Percentiles rank a stretch among this genome's conserved stretches.
These are phyloP conservation scores for Cryptoprocta ferox DNA, from an alignment of 2,797 vertebrate species.

Conservation along the genomic window DNA sequence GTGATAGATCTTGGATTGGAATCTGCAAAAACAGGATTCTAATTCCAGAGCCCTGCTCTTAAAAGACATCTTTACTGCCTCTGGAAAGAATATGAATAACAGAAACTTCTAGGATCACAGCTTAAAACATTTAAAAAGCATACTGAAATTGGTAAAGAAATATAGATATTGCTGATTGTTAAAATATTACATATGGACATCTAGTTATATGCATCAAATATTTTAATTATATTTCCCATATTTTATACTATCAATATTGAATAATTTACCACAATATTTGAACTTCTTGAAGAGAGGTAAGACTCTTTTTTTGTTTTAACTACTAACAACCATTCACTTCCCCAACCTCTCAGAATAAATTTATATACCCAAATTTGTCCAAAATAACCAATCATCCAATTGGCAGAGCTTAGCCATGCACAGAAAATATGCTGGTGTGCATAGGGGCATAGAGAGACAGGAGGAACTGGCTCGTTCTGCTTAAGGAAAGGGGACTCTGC, in stretches of 20 bases:
- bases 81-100: neutral
- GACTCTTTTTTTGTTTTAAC: neutral
- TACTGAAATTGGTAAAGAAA: neutral
- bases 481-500: neutral
- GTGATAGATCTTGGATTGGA: neutral
- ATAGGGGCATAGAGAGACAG: accelerated
- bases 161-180: neutral
- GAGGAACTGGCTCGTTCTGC: accelerated
- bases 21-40: neutral
- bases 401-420: neutral
- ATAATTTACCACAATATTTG: neutral
- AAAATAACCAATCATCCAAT: neutral
- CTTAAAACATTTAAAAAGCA: neutral
- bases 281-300: neutral
- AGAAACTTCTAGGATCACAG: neutral
- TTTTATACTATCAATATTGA: neutral
- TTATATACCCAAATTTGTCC: neutral
- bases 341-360: neutral
- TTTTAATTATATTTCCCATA: neutral
- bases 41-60: neutral
- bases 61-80: neutral
- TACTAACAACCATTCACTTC: neutral
- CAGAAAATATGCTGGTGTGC: neutral
- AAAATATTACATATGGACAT: neutral
- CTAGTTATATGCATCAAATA: neutral